Base-by-base conservation (phyloP, 2,113 vertebrate species). In the Dasyurus viverrinus region DNA sequence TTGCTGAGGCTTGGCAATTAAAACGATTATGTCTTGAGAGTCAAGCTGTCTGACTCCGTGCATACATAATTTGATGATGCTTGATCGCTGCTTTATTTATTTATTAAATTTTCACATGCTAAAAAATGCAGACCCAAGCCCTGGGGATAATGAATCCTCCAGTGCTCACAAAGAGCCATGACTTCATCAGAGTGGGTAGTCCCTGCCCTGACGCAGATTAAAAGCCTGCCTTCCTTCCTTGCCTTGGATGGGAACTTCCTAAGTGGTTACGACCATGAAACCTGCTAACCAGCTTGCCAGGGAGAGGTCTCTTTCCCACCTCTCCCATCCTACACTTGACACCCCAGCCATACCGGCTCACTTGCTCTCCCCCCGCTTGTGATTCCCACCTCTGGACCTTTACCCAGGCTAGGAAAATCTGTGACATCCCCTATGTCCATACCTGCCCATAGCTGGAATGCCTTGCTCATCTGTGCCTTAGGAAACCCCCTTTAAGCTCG, bases 21-120 rank as follows among this genome's bases (percentile, higher is more conserved):
- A 96, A 97, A 95, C 60, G 92, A 95, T 97, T 96, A 97, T 91
- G 96, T 97, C 95, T 95, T 90, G 92, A 94, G 96, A 98, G 94
- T 97, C 96, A 90, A 97, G 95, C 97, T 93, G 97, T 96, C 97
- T 96, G 96, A 94, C 96, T 95, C 76, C 93, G 42, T 3, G 91
- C 90, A 30, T 89, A 54, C 90, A 92, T 96, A 93, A 96, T 97
- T 46, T 89, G 96, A 93, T 42, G 91, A 47, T 54, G 94, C 94
- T 94, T 27, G 11, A 54, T n/a, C 42, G 91, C 92, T n/a, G 50
- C 46, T 92, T 94, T 96, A 84, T 94, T 96, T 95, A 92, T 96
- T 96, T 92, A 53, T 54, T 93, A 50, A 8, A 6, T 36, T 54
- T 27, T 93, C 92, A 30, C 4, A 1, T 93, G 95, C 97, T 5